Evolutionary conservation across 2,888 invertebrate genomes (phyloP), one percentile per base, ranked within the genome.

Genomic region (Macrosoma leucophasiata): DNA sequence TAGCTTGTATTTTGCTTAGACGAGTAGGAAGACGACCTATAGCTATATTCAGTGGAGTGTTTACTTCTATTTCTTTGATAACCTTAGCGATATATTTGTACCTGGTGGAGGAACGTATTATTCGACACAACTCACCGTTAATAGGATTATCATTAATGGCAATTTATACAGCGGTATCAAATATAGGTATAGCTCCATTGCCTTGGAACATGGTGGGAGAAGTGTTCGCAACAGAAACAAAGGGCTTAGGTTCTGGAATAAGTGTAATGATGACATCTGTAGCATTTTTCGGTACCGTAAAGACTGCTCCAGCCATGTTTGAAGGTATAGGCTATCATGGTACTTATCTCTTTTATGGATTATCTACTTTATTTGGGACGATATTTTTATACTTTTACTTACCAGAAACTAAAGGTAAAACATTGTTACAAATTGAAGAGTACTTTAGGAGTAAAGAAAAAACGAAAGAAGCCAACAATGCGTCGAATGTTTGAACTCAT

Each of bases 141-240:
- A 58, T 77, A 47, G 77, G 87, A 1, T 55, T 88, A 65, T 62
- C 86, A 46, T 62, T 87, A 51, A 70, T 89, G 59, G 67, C 89
- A 43, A 57, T 77, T 9, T 90, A 90, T 47, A 88, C 89, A 17
- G 69, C 85, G 5, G 87, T 87, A 29, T 85, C 88, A 3, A 84
- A 86, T 36, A 66, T 88, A 31, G 90, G 91, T 4, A 71, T 89
- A 30, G 76, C 87, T 8, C 89, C 90, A 0, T 55, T 92, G 29
- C 91, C 92, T 1, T 92, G 92, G 88, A 88, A 90, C 37, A 88
- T 92, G 87, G 89, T 90, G 15, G 91, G 91, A 0, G 92, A 93
- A 67, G 68, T 92, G 4, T 91, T 91, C 55, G 86, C 91, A 2
- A 85, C 86, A 5, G 85, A 86, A 45, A 86, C 87, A 2, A 86